Percentiles rank a stretch among this genome's conserved stretches.
These are phyloP conservation scores for Diorhabda sublineata DNA, from an alignment of 1,140 invertebrate species.

Conservation along the genomic window DNA sequence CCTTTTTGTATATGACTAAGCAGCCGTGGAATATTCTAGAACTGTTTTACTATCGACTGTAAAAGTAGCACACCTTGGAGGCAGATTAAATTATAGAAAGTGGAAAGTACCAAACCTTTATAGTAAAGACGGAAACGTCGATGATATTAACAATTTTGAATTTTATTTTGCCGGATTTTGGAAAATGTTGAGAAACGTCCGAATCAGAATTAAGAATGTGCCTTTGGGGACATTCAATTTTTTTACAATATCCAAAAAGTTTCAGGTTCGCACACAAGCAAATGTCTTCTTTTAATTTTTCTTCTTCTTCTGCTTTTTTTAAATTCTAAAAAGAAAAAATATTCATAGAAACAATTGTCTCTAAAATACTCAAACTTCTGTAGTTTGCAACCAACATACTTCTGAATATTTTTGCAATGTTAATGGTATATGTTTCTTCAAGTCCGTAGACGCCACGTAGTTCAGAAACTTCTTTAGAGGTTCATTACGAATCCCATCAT, in stretches of 20 bases:
- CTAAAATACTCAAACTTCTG: slow-evolving; percentile 11
- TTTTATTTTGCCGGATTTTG: slow-evolving; percentile 34
- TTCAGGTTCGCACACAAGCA: slow-evolving; percentile 33
- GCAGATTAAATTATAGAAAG: neutral
- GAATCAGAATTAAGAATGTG: slow-evolving; percentile 30
- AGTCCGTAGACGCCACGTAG: slow-evolving; percentile 25
- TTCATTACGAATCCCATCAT: slow-evolving; percentile 34
- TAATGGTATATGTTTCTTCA: slow-evolving; percentile 27
- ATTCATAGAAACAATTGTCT: too few species aligned
- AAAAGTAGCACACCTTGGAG: too few species aligned
- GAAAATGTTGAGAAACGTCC: slow-evolving; percentile 29
- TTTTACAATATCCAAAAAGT: slow-evolving; percentile 35
- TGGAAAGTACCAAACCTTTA: slow-evolving; percentile 15
- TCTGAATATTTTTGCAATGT: slow-evolving; percentile 23
- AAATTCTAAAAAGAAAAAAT: slow-evolving; percentile 18
- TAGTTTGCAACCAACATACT: slow-evolving; percentile 12
- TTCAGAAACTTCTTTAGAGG: slow-evolving; percentile 31
- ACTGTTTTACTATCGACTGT: too few species aligned
- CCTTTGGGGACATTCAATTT: slow-evolving; percentile 26
- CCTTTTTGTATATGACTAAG: too few species aligned
- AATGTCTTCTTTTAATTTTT: slow-evolving; percentile 27
- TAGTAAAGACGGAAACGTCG: slow-evolving; percentile 27
- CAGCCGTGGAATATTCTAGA: too few species aligned
- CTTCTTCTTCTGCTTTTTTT: slow-evolving; percentile 24
- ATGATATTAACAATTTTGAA: slow-evolving; percentile 35